phyloP scores from a whole-genome alignment of 2,113 vertebrate species.

The Gallinago jamesoni region DNA sequence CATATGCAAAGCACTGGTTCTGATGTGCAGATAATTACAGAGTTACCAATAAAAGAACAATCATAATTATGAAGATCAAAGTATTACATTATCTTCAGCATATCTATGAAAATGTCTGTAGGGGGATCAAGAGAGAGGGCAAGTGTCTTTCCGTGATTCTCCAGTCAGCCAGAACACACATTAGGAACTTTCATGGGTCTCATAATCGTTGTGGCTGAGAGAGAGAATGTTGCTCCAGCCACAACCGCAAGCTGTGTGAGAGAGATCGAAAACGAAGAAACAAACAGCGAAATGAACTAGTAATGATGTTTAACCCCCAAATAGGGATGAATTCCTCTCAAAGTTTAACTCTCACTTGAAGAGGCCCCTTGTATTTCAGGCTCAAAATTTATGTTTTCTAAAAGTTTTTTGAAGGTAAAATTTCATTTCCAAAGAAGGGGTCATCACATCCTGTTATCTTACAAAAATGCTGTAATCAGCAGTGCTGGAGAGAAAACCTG shows the following conservation, averaged over 20 bases:
- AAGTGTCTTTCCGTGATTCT: not conserved
- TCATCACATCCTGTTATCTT: not conserved
- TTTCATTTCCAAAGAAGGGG: not conserved
- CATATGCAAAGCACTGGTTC: slow-evolving; percentile 34
- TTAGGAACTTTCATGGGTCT: not conserved
- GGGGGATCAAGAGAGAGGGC: not conserved
- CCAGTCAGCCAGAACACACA: not conserved
- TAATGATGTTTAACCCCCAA: not conserved
- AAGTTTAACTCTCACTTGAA: not conserved
- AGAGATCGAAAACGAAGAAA: not conserved
- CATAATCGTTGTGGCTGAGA: not conserved
- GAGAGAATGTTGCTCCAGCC: not conserved
- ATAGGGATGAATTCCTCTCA: not conserved
- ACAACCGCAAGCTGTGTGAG: not conserved
- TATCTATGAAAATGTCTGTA: not conserved
- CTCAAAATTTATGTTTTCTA: not conserved
- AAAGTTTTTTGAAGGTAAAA: not conserved
- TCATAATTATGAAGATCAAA: slow-evolving; percentile 38
- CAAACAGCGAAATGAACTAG: accelerated
- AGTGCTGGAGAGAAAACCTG: not conserved
- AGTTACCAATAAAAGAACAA: slow-evolving; percentile 39
- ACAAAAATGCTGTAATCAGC: not conserved
- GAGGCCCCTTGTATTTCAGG: not conserved
- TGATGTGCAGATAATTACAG: slow-evolving; percentile 30
- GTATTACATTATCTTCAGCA: not conserved